Evolutionary conservation across 2,888 invertebrate species (phyloP).

Genomic region (Diadromus collaris): DNA sequence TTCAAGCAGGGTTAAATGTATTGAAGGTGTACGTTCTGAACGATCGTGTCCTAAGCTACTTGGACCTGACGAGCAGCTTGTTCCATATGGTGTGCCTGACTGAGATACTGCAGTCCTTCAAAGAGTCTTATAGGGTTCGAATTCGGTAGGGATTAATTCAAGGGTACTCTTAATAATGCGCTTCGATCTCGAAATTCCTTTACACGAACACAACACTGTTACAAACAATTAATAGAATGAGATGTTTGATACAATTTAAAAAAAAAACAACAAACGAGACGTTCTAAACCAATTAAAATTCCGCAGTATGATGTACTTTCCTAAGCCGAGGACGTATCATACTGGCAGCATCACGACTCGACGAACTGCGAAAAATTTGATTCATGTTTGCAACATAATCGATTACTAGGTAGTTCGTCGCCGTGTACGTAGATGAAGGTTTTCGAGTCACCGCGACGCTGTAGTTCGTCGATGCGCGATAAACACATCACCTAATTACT

Average conservation of each 20-base stretch:
- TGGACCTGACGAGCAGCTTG: slow-evolving; percentile 30
- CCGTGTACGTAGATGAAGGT: slow-evolving; percentile 40
- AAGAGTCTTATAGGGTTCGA: neutral
- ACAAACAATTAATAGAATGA: neutral
- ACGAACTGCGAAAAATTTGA: slow-evolving; percentile 73
- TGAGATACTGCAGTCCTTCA: neutral
- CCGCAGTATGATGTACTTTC: neutral
- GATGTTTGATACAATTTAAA: neutral
- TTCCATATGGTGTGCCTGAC: neutral
- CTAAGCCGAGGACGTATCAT: neutral
- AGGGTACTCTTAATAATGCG: slow-evolving; percentile 17
- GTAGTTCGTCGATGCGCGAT: slow-evolving; percentile 74
- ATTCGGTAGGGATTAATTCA: neutral
- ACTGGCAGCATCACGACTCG: slow-evolving; percentile 52
- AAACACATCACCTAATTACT: slow-evolving; percentile 78
- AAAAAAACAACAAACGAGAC: too few relatives aligned
- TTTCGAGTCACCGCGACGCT: slow-evolving; percentile 60
- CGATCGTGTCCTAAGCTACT: slow-evolving; percentile 39
- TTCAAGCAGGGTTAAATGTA: slow-evolving; percentile 13
- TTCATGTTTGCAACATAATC: slow-evolving; percentile 70
- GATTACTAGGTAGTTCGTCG: slow-evolving; percentile 72
- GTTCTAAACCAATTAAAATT: too few relatives aligned
- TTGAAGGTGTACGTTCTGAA: neutral
- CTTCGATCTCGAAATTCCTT: neutral
- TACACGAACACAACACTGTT: neutral